Evolutionary conservation across 1,140 invertebrate genomes (phyloP), one percentile per base, ranked within the genome.

Genomic region (Pomacea maculata): DNA sequence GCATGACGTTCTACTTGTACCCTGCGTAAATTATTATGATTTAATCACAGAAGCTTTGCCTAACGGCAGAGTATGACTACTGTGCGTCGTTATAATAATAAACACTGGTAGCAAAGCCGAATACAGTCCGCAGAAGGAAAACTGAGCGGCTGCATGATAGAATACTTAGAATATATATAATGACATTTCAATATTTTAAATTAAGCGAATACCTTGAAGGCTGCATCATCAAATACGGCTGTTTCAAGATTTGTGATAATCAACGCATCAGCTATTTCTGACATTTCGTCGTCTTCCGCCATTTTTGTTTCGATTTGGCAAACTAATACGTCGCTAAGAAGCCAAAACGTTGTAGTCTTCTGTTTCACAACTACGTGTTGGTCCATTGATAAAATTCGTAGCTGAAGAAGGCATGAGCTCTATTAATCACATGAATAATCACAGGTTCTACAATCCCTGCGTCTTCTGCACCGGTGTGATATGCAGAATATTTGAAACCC

Each of bases 221-320:
- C 34, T 15, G 21, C 63, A 34, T 82, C 73, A 64, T 79, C 81
- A 65, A 82, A 82, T 52, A 82, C 64, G 12, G 65, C 54, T 29
- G 21, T 45, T 63, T 68, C 55, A 19, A 82, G 71, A 72, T 82
- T 82, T 19, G 81, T 75, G 11, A 78, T 73, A 25, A 82, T 82
- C 25, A 82, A 29, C 11, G 81, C 77, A 61, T 80, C 65, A 21
- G 81, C 77, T 65, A 80, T 67, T 34, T 82, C 81, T 25, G 57
- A 68, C 14, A 76, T 17, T n/a, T n/a, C 15, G 29, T 76, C 75
- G 55, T 79, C 78, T 8, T 82, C 81, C 73, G 80, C 80, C 80
- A 81, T 81, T 80, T 80, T 80, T 45, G 54, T 73, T 73, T 73
- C 71, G 57, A 61, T 61, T 61, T 17, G 57, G 57, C 57, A 17